phyloP scores from a whole-genome alignment of 2,888 invertebrate genomes.

The Brachypalpus laphriformis region DNA sequence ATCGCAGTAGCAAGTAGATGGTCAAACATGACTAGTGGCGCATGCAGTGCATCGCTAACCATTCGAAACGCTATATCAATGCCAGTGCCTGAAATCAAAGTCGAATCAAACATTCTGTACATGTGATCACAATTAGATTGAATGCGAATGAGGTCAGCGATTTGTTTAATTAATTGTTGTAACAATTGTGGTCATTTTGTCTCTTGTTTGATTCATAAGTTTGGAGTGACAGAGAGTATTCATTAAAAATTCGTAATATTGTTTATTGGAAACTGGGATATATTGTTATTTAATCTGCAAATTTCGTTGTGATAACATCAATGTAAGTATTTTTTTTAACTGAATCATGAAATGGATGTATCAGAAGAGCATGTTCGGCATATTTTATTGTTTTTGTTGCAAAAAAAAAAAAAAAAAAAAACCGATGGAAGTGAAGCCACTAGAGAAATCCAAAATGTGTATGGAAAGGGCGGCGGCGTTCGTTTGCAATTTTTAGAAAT shows the following conservation, averaged over 20 bases:
- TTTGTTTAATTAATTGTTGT: constrained; percentile 23
- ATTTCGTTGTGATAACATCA: too few relatives aligned
- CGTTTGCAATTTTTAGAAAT: too few relatives aligned
- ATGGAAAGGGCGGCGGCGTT: too few relatives aligned
- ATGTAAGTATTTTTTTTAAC: too few relatives aligned
- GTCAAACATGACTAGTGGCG: constrained; percentile 1
- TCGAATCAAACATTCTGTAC: constrained; percentile 26
- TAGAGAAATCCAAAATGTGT: too few relatives aligned
- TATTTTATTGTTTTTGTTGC: too few relatives aligned
- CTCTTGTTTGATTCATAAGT: neutral
- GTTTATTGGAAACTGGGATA: too few relatives aligned
- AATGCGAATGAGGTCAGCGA: constrained; percentile 28
- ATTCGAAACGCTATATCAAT: constrained; percentile 4
- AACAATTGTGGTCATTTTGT: constrained; percentile 14
- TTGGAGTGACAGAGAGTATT: neutral
- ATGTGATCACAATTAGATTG: constrained; percentile 28
- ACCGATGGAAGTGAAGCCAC: too few relatives aligned
- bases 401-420: too few relatives aligned
- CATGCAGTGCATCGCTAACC: neutral
- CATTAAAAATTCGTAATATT: too few relatives aligned
- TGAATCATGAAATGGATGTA: too few relatives aligned
- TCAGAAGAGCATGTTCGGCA: too few relatives aligned
- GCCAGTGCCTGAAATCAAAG: constrained; percentile 1
- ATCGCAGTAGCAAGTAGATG: neutral
- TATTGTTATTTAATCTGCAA: neutral